Percentiles rank a stretch among this genome's conserved stretches.
These are phyloP conservation scores for Macroteleia sp. DNA, from an alignment of 2,888 invertebrate genomes.

Conservation along the genomic window DNA sequence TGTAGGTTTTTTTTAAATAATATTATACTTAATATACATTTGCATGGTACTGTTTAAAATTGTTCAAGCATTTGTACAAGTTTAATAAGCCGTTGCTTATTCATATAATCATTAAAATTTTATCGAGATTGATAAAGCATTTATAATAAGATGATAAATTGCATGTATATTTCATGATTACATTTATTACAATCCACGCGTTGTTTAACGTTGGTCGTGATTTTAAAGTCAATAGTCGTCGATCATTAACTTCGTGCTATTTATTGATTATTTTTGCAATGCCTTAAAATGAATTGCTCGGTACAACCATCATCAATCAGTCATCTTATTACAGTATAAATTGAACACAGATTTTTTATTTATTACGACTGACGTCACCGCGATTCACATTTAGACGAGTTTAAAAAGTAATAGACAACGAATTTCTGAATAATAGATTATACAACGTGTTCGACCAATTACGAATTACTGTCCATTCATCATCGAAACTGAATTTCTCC, in stretches of 20 bases:
- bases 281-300: background rate
- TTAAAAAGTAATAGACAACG: background rate
- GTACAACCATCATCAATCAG: background rate
- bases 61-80: slow-evolving; percentile 10
- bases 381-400: background rate
- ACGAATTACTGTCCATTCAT: slow-evolving; percentile 9
- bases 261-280: slow-evolving; percentile 15
- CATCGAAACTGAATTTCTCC: slow-evolving; percentile 14
- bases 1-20: no score
- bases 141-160: slow-evolving; percentile 30
- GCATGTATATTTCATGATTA: slow-evolving; percentile 2
- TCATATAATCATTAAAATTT: slow-evolving; percentile 33
- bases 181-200: slow-evolving; percentile 2
- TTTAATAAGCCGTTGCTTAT: slow-evolving; percentile 17
- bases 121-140: slow-evolving; percentile 38
- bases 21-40: no score
- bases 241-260: background rate
- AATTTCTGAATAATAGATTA: slow-evolving; percentile 1
- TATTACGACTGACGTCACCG: background rate
- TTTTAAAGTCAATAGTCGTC: slow-evolving; percentile 6
- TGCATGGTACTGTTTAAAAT: no score
- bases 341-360: background rate
- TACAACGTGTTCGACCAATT: slow-evolving; percentile 8
- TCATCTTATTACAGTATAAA: background rate
- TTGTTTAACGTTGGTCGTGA: slow-evolving; percentile 6